phyloP scores from a whole-genome alignment of 2,797 vertebrate genomes.

The Sciurus carolinensis region DNA sequence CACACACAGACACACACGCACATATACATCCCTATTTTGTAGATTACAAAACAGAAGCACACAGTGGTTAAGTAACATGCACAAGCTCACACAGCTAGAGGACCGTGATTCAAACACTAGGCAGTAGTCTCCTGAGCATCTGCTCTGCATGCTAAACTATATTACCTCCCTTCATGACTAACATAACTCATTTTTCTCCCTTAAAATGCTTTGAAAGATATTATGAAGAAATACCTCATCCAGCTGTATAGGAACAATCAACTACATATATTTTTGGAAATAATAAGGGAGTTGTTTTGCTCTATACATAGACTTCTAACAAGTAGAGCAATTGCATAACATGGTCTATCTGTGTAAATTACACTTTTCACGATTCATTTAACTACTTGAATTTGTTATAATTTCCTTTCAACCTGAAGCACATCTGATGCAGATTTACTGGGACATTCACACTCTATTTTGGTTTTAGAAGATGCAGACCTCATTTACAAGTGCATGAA shows the following conservation, averaged over 20 bases:
- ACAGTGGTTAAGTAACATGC: constrained; percentile 11
- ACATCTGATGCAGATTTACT: constrained; percentile 83
- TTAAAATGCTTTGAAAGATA: constrained; percentile 62
- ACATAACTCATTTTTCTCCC: constrained; percentile 51
- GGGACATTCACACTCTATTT: constrained; percentile 76
- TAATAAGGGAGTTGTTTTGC: constrained; percentile 75
- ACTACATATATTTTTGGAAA: constrained; percentile 79
- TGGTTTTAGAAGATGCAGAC: constrained; percentile 75
- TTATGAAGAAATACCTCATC: constrained; percentile 69
- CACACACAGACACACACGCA: not conserved
- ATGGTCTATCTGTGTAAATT: constrained; percentile 79
- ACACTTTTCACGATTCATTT: constrained; percentile 81
- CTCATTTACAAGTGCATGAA: constrained; percentile 74
- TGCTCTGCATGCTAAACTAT: constrained; percentile 6
- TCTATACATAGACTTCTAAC: constrained; percentile 75
- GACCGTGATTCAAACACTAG: not conserved
- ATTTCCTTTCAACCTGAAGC: constrained; percentile 83
- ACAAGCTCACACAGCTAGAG: not conserved
- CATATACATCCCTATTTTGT: constrained; percentile 3
- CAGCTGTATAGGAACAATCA: constrained; percentile 72
- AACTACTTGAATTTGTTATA: constrained; percentile 80
- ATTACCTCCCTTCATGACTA: not conserved
- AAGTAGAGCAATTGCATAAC: constrained; percentile 83
- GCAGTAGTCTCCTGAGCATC: not conserved
- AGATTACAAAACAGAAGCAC: not conserved